A percentile compares a stretch with the other conserved stretches of the same genome.
These are phyloP conservation scores for Perithous albicinctus DNA, from an alignment of 2,888 invertebrate genomes.

Conservation along the genomic window DNA sequence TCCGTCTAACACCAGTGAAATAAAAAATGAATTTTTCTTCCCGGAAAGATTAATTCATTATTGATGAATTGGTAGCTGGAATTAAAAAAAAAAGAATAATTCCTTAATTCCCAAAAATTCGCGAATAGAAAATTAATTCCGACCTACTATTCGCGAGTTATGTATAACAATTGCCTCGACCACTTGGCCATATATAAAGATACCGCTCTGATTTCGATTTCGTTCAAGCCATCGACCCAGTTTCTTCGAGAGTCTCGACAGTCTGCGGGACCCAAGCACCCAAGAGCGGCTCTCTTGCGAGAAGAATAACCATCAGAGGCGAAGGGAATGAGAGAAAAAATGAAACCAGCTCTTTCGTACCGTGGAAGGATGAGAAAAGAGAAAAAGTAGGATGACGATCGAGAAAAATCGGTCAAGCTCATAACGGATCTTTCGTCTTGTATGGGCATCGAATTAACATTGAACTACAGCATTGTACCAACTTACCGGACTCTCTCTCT, in stretches of 20 bases:
- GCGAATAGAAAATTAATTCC: background rate
- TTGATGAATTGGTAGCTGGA: background rate
- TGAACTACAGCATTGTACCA: background rate
- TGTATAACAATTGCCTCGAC: background rate
- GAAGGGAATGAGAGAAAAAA: constrained; percentile 12
- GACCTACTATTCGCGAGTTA: background rate
- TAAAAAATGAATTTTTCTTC: too few species aligned
- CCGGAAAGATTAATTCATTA: too few species aligned
- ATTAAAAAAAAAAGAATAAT: background rate
- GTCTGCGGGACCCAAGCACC: background rate
- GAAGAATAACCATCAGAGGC: constrained; percentile 14
- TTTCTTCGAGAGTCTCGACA: constrained; percentile 9
- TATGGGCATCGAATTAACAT: background rate
- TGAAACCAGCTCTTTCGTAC: background rate
- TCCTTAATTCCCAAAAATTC: background rate
- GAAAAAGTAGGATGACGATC: constrained; percentile 9
- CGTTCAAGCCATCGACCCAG: constrained; percentile 36
- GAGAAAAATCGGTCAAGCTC: constrained; percentile 31
- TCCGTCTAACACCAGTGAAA: too few species aligned
- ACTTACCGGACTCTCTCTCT: too few species aligned
- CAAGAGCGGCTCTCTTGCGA: background rate
- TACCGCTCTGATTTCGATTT: constrained; percentile 36
- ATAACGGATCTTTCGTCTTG: constrained; percentile 30
- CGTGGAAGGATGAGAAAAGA: background rate
- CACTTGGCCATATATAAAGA: background rate